Base-by-base conservation (phyloP, 2,888 invertebrate species). In the Monopis laevigella region DNA sequence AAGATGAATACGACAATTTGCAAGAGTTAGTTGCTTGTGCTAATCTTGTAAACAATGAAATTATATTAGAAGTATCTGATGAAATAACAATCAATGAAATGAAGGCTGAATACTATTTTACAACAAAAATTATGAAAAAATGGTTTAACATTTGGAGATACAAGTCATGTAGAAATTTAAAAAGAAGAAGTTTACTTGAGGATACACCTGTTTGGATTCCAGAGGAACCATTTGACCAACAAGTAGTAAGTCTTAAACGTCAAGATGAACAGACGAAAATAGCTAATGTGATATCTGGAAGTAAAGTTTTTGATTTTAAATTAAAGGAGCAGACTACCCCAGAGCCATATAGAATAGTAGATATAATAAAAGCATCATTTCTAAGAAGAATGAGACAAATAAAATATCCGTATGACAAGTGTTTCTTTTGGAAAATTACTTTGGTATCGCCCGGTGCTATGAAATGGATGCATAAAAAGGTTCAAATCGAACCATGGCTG, bases 371-470 rank as follows among this genome's bases (percentile, higher is more conserved):
- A 51, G 77, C 63, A 44, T 69, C 62, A 46, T 63, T 68, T 50
- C 60, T 70, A 45, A 77, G 58, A 69, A 81, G 63, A 39, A 82
- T 62, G 78, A 81, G 65, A 62, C 80, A 66, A 67, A 82, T 69
- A 36, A 65, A 51, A 52, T 77, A 67, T 56, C 70, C 59, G 48
- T 58, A 77, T 54, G 58, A 72, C 52, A 66, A 71, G 60, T 65
- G 66, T 53, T 61, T 72, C 58, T 59, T 78, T 59, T 88, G 88
- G 88, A 88, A 88, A 65, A 58, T 87, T 21, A 77, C 84, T 3
- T 57, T 88, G 39, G 83, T 86, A 5, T 72, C 85, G 42, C 85
- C 87, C 1, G 72, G 82, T 46, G 50, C 69, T 36, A 57, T 58
- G 14, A 73, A 82, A 54, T 75, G 77, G 60, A 48, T 77, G 11